Conservation (phyloP, 1,140 invertebrate genomes). For the Euwallacea fornicatus region DNA sequence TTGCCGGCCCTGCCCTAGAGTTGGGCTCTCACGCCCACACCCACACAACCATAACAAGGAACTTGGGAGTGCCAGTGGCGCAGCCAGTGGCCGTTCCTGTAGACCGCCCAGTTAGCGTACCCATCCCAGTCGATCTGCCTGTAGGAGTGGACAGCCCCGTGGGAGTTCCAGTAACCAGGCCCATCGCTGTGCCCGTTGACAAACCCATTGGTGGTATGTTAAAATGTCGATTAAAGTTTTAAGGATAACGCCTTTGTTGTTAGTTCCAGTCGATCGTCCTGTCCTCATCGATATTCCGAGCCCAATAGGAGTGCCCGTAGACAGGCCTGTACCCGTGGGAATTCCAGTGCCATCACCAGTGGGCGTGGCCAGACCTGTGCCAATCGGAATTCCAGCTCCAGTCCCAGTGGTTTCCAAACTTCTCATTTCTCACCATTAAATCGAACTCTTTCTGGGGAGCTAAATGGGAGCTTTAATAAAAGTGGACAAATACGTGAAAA, state of each 20-base stretch:
- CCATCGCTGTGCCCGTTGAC: slow-evolving; percentile 51
- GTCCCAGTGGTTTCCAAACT: slow-evolving; percentile 26
- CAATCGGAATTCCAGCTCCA: slow-evolving; percentile 40
- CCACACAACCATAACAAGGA: slow-evolving; percentile 48
- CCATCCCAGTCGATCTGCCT: slow-evolving; percentile 40
- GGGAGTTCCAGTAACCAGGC: slow-evolving; percentile 51
- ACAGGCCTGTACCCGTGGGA: slow-evolving; percentile 44
- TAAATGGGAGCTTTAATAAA: too few relatives aligned
- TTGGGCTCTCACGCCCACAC: slow-evolving; percentile 43
- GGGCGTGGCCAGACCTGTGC: slow-evolving; percentile 34
- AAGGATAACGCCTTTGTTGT: not conserved
- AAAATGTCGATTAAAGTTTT: not conserved
- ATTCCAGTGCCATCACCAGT: slow-evolving; percentile 46
- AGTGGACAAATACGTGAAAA: too few relatives aligned
- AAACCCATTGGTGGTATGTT: slow-evolving; percentile 42
- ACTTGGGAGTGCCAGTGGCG: slow-evolving; percentile 44
- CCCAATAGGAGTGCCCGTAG: slow-evolving; percentile 40
- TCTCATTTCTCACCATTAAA: not conserved
- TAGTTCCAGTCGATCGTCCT: slow-evolving; percentile 53
- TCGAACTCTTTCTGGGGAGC: too few relatives aligned
- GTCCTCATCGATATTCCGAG: slow-evolving; percentile 42
- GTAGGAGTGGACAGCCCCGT: slow-evolving; percentile 41
- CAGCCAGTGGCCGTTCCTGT: slow-evolving; percentile 42
- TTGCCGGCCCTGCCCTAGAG: slow-evolving; percentile 27
- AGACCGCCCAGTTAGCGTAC: slow-evolving; percentile 44